Evolutionary conservation across 2,888 invertebrate genomes (phyloP), one percentile per base, ranked within the genome.

Genomic region (Camptogramma bilineatum): DNA sequence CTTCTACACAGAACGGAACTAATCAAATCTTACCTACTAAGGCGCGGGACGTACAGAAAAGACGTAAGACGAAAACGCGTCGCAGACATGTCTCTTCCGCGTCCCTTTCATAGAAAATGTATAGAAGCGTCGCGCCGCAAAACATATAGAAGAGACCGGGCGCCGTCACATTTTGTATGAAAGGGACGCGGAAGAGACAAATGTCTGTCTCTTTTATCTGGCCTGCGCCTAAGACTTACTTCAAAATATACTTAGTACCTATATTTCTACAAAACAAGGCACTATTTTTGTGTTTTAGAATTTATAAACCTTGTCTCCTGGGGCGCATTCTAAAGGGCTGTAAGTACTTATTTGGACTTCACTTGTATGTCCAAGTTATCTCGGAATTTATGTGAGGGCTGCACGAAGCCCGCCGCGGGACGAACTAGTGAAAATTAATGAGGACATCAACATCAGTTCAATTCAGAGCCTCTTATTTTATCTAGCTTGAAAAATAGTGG

Each of bases 281-380:
- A 48, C 55, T 64, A 67, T 62, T 64, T 62, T 65, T 55, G 85
- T 82, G 83, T 84, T 84, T 80, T 76, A 70, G 72, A 77, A 78
- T 82, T 81, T 73, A 81, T 83, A 83, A 85, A 82, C 79, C 80
- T 82, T 79, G 84, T 82, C 90, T 81, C 88, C 75, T 68, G 87
- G 90, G 90, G 80, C 81, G 78, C 85, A 87, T 89, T 85, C 76
- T 81, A 83, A 82, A 86, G 84, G 85, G 81, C 82, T 81, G 74
- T 18, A n/a, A 28, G 28, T 85, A 85, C 86, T 87, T 90, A 88
- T 88, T 88, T 87, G 84, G 79, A 86, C 84, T 87, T 74, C 73
- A 83, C 82, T 86, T 88, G 87, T 90, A 89, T 86, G 85, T 80
- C 79, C 80, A 86, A 89, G 86, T 90, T 91, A 85, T 88, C 85